phyloP scores from a whole-genome alignment of 1,140 invertebrate genomes.

The Sinella curviseta region DNA sequence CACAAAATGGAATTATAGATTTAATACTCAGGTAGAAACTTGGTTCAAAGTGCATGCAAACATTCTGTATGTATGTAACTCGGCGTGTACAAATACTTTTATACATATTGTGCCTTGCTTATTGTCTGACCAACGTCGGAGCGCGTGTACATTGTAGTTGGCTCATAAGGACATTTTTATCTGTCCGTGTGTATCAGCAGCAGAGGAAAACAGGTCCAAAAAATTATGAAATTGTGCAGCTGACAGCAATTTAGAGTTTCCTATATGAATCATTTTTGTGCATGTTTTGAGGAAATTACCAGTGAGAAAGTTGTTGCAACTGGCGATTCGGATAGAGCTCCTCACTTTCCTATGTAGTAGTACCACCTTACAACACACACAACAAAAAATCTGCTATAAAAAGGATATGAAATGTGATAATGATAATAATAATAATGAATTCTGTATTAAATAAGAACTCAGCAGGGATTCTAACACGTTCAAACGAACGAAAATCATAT shows the following conservation, averaged over 20 bases:
- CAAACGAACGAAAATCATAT: too few species aligned
- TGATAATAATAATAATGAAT: neutral
- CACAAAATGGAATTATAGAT: too few species aligned
- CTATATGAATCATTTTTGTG: constrained; percentile 20
- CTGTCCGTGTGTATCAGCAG: neutral
- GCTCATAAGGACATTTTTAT: too few species aligned
- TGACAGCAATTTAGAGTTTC: constrained; percentile 20
- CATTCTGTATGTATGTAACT: too few species aligned
- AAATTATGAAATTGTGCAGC: constrained; percentile 7
- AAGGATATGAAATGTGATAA: neutral
- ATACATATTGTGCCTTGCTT: too few species aligned
- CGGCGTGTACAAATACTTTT: too few species aligned
- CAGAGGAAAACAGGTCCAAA: neutral
- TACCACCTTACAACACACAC: too few species aligned
- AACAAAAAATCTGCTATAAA: too few species aligned
- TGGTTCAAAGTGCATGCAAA: too few species aligned
- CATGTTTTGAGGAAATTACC: constrained; percentile 9
- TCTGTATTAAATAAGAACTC: constrained; percentile 7
- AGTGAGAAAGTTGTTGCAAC: neutral
- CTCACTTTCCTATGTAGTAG: neutral
- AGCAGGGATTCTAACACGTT: neutral
- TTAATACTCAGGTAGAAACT: too few species aligned
- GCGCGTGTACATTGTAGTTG: too few species aligned
- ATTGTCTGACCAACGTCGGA: too few species aligned
- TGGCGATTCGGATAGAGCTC: neutral